Conservation (phyloP, 2,797 vertebrate genomes). For the Ctenopoma multispine region DNA sequence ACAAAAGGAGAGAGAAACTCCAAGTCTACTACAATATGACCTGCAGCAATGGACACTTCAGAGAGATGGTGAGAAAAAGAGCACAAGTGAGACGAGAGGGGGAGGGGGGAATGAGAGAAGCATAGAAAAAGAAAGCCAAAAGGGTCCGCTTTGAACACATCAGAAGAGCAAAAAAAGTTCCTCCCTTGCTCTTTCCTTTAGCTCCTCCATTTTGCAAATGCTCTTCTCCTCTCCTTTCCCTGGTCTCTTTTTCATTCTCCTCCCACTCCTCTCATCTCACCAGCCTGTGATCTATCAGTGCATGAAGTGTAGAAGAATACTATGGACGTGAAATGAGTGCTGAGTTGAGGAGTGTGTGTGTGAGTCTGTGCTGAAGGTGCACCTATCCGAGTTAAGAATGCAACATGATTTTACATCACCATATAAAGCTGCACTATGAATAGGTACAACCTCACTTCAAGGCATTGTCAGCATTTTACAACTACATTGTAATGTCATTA, state of each 20-base stretch:
- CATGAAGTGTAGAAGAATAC: slow-evolving; percentile 60
- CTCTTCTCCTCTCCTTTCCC: slow-evolving; percentile 25
- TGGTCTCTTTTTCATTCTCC: slow-evolving; percentile 44
- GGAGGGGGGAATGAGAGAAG: slow-evolving; percentile 30
- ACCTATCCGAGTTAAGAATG: slow-evolving; percentile 29
- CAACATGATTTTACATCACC: slow-evolving; percentile 31
- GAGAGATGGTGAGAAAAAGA: slow-evolving; percentile 47
- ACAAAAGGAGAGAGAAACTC: slow-evolving; percentile 36
- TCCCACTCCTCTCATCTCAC: slow-evolving; percentile 59
- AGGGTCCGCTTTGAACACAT: slow-evolving; percentile 76
- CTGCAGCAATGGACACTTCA: slow-evolving; percentile 70
- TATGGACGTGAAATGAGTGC: slow-evolving; percentile 62
- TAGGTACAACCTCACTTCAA: slow-evolving; percentile 16
- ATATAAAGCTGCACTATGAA: slow-evolving; percentile 32
- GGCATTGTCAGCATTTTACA: slow-evolving; percentile 43
- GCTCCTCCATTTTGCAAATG: slow-evolving; percentile 60
- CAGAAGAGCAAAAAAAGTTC: slow-evolving; percentile 46
- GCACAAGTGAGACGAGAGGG: slow-evolving; percentile 8
- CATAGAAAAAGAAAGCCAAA: slow-evolving; percentile 63
- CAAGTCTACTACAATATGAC: slow-evolving; percentile 57
- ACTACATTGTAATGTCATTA: slow-evolving; percentile 26
- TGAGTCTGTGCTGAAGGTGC: slow-evolving; percentile 30
- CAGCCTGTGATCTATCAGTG: slow-evolving; percentile 67
- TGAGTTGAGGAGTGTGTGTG: slow-evolving; percentile 41
- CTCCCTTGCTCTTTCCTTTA: slow-evolving; percentile 44